phyloP scores from a whole-genome alignment of 2,113 vertebrate species.

The Melospiza georgiana region DNA sequence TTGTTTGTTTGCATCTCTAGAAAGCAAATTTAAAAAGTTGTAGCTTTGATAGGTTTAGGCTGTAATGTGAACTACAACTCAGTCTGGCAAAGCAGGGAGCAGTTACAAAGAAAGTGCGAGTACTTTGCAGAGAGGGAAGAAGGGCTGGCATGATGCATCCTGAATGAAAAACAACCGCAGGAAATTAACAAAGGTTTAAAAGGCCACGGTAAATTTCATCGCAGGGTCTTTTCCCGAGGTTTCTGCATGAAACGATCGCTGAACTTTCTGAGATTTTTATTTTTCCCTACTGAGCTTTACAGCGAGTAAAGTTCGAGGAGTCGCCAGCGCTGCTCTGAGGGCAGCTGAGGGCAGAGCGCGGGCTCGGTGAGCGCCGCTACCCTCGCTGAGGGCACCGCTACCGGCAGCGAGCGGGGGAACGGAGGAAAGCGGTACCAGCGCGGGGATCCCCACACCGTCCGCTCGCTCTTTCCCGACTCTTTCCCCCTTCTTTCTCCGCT shows the following conservation, averaged over 20 bases:
- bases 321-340: neutral
- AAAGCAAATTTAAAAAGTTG: neutral
- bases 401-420: neutral
- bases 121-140: neutral
- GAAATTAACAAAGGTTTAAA: neutral
- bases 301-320: neutral
- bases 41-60: neutral
- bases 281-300: neutral
- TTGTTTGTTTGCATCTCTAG: neutral
- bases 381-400: neutral
- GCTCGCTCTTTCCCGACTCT: neutral
- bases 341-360: neutral
- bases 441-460: neutral
- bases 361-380: rapidly evolving
- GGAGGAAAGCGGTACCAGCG: neutral
- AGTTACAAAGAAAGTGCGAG: neutral
- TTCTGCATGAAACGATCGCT: neutral
- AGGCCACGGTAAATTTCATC: neutral
- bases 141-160: neutral
- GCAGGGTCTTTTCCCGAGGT: neutral
- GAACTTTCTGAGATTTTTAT: neutral
- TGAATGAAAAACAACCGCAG: neutral
- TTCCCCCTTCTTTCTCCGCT: neutral
- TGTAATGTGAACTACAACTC: rapidly evolving
- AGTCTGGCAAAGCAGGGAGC: neutral